Conservation (phyloP, 1,140 invertebrate species). For the Adelges cooleyi region DNA sequence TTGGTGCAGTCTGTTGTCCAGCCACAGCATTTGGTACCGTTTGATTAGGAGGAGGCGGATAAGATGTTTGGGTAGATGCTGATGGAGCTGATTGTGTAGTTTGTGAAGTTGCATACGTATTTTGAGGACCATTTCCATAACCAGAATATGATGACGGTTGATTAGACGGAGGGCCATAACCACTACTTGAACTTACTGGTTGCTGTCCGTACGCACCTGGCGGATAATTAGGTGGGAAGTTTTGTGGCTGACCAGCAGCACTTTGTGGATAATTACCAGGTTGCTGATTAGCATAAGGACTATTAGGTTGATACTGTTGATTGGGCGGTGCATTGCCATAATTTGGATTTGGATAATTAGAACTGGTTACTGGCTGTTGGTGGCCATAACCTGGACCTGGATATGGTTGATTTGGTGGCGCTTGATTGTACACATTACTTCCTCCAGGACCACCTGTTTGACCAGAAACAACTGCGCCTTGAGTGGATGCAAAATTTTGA, state of each 20-base stretch:
- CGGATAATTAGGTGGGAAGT: conserved; percentile 9
- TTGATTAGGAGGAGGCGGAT: conserved; percentile 10
- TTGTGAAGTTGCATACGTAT: conserved; percentile 29
- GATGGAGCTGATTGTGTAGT: conserved; percentile 30
- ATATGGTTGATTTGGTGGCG: conserved; percentile 9
- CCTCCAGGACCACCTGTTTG: not conserved
- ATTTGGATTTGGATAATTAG: conserved; percentile 7
- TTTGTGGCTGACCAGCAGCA: not conserved
- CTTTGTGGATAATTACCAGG: conserved; percentile 11
- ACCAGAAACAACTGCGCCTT: not conserved
- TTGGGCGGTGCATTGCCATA: conserved; percentile 1
- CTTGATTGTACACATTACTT: not conserved
- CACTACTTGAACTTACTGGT: conserved; percentile 12
- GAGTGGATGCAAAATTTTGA: conserved; percentile 16
- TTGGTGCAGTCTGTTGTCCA: not conserved
- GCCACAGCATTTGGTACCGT: not conserved
- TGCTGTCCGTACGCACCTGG: conserved; percentile 22
- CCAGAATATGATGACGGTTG: conserved; percentile 10
- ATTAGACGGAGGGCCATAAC: conserved; percentile 7
- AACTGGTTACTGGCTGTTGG: conserved; percentile 5
- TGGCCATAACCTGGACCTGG: conserved; percentile 10
- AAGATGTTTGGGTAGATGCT: conserved; percentile 31
- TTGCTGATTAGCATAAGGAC: conserved; percentile 8
- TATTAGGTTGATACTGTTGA: conserved; percentile 9
- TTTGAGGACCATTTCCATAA: conserved; percentile 30